phyloP scores from a whole-genome alignment of 35 echinoderm and acorn worm species.

The Apostichopus parvimensis region DNA sequence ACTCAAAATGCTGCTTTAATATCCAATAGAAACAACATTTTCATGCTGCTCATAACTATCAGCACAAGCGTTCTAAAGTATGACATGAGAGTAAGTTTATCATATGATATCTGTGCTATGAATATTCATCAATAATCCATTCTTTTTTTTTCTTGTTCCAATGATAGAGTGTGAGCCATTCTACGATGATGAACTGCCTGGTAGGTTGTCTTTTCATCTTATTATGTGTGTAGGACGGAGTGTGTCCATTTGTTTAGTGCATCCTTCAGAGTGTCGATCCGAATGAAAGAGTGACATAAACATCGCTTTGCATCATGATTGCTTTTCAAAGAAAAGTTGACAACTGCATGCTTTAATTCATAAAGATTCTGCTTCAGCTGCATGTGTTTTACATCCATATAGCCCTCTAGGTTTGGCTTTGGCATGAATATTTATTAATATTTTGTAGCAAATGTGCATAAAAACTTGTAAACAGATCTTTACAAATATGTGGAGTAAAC shows the following conservation, averaged over 20 bases:
- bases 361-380: background rate
- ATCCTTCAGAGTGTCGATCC: background rate
- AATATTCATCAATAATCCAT: no score
- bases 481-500: background rate
- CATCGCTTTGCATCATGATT: background rate
- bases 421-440: no score
- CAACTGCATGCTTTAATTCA: background rate
- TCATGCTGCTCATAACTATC: no score
- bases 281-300: background rate
- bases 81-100: no score
- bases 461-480: no score
- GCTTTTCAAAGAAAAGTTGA: background rate
- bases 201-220: background rate
- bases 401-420: background rate
- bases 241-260: no score
- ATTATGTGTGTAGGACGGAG: background rate
- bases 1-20: no score
- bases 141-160: background rate
- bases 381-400: background rate
- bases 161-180: slow-evolving; percentile 4
- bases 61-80: no score
- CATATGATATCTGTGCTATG: no score
- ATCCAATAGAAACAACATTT: no score
- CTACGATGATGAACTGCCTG: background rate
- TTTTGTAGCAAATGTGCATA: no score